These are phyloP conservation scores for Mycteria americana DNA, from an alignment of 2,797 vertebrate species.

Conservation along the genomic window DNA sequence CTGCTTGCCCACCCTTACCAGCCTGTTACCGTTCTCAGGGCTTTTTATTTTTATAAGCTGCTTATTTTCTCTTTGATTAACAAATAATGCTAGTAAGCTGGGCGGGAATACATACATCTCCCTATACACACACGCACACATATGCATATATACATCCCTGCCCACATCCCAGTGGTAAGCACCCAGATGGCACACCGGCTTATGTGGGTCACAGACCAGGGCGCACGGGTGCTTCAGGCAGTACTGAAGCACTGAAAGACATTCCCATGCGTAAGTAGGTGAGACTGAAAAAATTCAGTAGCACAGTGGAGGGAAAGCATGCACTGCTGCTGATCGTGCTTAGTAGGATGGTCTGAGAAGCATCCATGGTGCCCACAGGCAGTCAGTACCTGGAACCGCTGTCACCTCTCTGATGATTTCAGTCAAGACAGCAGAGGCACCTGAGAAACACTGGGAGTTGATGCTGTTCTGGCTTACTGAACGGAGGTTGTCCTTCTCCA, in stretches of 20 bases:
- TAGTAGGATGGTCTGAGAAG: neutral
- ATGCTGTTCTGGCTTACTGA: neutral
- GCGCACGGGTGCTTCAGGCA: neutral
- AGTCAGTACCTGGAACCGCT: neutral
- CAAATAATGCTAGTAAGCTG: neutral
- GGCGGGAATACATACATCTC: neutral
- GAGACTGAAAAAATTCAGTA: neutral
- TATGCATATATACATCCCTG: fast-evolving
- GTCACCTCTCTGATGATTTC: neutral
- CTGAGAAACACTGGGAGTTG: neutral
- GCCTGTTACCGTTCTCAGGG: neutral
- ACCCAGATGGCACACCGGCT: neutral
- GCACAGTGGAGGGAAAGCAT: neutral
- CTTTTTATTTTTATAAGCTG: neutral
- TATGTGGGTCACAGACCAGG: neutral
- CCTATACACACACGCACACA: fast-evolving
- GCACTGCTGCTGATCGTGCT: neutral
- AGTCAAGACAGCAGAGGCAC: neutral
- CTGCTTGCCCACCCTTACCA: neutral
- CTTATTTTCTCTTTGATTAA: neutral
- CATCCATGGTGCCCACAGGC: neutral
- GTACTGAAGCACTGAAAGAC: neutral
- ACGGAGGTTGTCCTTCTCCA: neutral
- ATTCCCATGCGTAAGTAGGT: neutral
- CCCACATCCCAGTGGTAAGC: neutral